phyloP scores from a whole-genome alignment of 92 coral and sea anemone genomes.

The Hydrozoanthus gracilis region DNA sequence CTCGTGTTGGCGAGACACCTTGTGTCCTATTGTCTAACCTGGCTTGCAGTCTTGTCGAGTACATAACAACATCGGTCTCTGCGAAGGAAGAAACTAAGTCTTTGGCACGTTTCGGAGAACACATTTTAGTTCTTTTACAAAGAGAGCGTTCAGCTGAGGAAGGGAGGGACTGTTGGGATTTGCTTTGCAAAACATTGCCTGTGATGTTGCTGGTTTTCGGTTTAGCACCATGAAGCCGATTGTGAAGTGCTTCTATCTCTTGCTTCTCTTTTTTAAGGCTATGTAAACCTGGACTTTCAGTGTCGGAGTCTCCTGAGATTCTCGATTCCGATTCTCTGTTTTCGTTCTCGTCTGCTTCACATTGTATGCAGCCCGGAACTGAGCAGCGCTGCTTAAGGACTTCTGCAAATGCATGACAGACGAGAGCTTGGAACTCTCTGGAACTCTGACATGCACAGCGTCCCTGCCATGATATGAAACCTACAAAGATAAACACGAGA shows the following conservation, averaged over 20 bases:
- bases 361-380: constrained; percentile 45
- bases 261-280: not conserved
- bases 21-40: constrained; percentile 2
- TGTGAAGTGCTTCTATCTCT: not conserved
- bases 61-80: constrained; percentile 4
- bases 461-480: constrained; percentile 39
- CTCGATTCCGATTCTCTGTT: not conserved
- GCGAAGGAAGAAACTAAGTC: not conserved
- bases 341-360: constrained; percentile 24
- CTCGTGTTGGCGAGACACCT: not conserved
- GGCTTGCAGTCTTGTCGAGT: constrained; percentile 25
- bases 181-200: not conserved
- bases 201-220: not conserved
- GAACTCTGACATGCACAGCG: constrained; percentile 40
- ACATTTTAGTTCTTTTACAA: constrained; percentile 6
- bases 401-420: constrained; percentile 42
- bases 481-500: not conserved
- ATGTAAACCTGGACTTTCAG: not conserved
- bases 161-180: not conserved
- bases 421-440: constrained; percentile 15
- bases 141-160: not conserved
- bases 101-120: not conserved
- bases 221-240: constrained; percentile 8
- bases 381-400: constrained; percentile 34
- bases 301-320: not conserved